Base-by-base conservation (phyloP, 2,797 vertebrate genomes). In the Enoplosus armatus region DNA sequence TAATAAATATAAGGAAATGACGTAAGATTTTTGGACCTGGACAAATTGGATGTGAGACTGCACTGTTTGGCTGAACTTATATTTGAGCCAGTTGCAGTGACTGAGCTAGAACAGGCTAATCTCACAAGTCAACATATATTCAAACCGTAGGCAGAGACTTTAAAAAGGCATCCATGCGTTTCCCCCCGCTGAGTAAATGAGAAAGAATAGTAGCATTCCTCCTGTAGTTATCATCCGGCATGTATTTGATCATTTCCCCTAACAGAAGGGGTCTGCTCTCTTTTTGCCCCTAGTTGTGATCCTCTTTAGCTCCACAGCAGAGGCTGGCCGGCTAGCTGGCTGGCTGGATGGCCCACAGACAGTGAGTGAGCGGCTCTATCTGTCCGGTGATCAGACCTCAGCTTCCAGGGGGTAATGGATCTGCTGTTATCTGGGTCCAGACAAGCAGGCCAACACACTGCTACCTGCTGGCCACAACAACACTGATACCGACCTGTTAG, bases 391-490 rank as follows among this genome's bases (percentile, higher is more conserved):
- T 94, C 94, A 92, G 90, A 90, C 86, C 89, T 88, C 62, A 35
- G 88, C 91, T 93, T 93, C 89, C 91, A 88, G 91, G 89, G 93
- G 92, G 93, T 95, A 94, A 95, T 94, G 89, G 94, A 94, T 94
- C 92, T 82, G 85, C 89, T 89, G 91, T 95, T 95, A 95, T 95
- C 95, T 93, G 90, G 77, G 80, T 88, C 87, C 90, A 91, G 88
- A 94, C 92, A 93, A 93, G 92, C 93, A 92, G 89, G 81, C 88
- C 90, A 91, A 94, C 92, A 94, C 91, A 85, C 87, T 70, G 87
- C 94, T 89, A 92, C 92, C 92, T 93, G 86, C 90, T 88, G 87
- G 83, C 90, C 90, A 86, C 89, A 91, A 84, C 88, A 90, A 91
- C 90, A 85, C 77, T 74, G 89, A 88, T 78, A 85, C 85, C 2